These are phyloP conservation scores for Cryptophagus acutangulus DNA, from an alignment of 2,888 invertebrate species.

Conservation along the genomic window DNA sequence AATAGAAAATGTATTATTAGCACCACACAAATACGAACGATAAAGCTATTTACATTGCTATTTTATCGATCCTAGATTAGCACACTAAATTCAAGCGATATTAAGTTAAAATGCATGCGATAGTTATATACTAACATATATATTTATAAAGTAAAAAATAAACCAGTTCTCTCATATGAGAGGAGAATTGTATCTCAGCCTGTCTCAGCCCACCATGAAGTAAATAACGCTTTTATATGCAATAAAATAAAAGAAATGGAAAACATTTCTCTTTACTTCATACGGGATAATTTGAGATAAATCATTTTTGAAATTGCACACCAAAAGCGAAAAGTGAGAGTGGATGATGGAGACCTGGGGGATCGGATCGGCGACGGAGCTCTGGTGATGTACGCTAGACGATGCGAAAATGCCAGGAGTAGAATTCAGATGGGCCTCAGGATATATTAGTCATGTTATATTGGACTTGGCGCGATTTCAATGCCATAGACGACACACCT, in stretches of 20 bases:
- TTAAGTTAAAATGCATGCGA: constrained; percentile 34
- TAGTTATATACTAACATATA: constrained; percentile 32
- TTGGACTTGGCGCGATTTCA: constrained; percentile 47
- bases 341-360: background rate
- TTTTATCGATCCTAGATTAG: too few species aligned
- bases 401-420: constrained; percentile 19
- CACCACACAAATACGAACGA: too few species aligned
- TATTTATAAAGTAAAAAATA: constrained; percentile 26
- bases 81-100: too few species aligned
- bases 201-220: constrained; percentile 34
- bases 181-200: constrained; percentile 33
- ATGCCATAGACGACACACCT: constrained; percentile 42
- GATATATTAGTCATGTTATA: constrained; percentile 48
- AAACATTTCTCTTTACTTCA: too few species aligned
- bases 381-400: constrained; percentile 15
- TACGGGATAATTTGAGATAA: too few species aligned
- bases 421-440: constrained; percentile 44
- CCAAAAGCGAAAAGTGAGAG: constrained; percentile 4
- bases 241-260: too few species aligned
- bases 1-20: too few species aligned
- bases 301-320: too few species aligned
- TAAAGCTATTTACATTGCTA: too few species aligned
- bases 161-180: constrained; percentile 31
- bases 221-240: constrained; percentile 20
- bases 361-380: background rate